Conservation (phyloP, 2,797 vertebrate species). For the Lacerta viridis region DNA sequence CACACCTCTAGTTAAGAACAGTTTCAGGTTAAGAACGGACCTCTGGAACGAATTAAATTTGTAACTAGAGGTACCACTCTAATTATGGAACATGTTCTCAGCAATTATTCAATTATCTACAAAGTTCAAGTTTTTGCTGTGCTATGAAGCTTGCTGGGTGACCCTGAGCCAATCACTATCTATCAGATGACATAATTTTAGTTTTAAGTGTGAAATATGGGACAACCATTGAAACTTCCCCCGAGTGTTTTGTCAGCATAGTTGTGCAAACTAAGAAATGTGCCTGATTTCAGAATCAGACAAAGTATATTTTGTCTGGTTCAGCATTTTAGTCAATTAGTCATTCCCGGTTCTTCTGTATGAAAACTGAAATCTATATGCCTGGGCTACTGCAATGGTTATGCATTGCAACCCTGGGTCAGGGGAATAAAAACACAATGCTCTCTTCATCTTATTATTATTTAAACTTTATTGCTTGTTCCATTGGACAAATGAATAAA, state of each 20-base stretch:
- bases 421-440: background rate
- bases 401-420: background rate
- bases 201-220: background rate
- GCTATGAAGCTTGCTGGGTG: background rate
- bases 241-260: background rate
- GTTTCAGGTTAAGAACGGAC: no score
- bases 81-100: background rate
- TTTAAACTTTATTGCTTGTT: conserved; percentile 4
- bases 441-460: conserved; percentile 2
- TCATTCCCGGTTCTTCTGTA: background rate
- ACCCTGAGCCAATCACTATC: background rate
- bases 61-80: no score
- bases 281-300: background rate
- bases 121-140: background rate
- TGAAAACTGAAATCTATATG: background rate
- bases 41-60: no score
- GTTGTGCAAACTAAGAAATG: background rate
- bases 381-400: background rate
- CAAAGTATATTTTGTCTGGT: background rate
- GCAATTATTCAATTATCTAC: background rate
- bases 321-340: background rate
- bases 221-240: no score
- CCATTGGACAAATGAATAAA: conserved; percentile 1
- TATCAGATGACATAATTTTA: background rate
- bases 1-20: no score